A percentile compares a stretch with the other conserved stretches of the same genome.
phyloP scores from a whole-genome alignment of 2,797 vertebrate genomes.

The Halcyon smyrnensis region DNA sequence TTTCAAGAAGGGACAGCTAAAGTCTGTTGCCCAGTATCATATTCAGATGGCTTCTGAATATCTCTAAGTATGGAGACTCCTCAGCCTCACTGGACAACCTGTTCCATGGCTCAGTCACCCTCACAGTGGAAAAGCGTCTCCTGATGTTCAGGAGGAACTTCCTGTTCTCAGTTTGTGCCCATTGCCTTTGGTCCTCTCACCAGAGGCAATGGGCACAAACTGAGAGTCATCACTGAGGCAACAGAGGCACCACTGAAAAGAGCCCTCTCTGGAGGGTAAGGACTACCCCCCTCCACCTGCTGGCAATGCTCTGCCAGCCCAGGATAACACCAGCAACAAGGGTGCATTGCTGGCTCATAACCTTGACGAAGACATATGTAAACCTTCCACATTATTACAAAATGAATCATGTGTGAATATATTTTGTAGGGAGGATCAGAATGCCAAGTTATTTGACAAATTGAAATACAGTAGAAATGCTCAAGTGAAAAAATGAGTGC shows the following conservation, averaged over 20 bases:
- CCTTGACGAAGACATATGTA: not conserved
- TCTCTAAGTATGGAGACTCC: not conserved
- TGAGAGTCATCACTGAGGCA: too few species aligned
- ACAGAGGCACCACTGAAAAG: not conserved
- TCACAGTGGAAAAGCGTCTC: not conserved
- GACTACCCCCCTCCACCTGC: not conserved
- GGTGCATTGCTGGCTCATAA: not conserved
- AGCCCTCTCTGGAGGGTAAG: not conserved
- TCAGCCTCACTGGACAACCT: not conserved
- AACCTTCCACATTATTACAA: not conserved
- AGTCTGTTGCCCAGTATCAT: accelerated
- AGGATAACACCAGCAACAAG: not conserved
- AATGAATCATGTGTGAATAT: not conserved
- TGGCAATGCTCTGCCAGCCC: not conserved
- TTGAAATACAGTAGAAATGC: not conserved
- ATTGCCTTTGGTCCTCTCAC: not conserved
- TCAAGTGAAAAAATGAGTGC: not conserved
- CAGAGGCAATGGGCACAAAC: too few species aligned
- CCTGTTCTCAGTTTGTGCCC: not conserved
- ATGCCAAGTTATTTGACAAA: not conserved
- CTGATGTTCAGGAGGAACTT: not conserved
- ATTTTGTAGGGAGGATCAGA: not conserved
- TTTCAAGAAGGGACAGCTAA: not conserved
- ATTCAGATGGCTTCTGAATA: accelerated
- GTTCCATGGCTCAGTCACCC: not conserved